Evolutionary conservation across 2,113 vertebrate species (phyloP).

Genomic region (Ochotona curzoniae): DNA sequence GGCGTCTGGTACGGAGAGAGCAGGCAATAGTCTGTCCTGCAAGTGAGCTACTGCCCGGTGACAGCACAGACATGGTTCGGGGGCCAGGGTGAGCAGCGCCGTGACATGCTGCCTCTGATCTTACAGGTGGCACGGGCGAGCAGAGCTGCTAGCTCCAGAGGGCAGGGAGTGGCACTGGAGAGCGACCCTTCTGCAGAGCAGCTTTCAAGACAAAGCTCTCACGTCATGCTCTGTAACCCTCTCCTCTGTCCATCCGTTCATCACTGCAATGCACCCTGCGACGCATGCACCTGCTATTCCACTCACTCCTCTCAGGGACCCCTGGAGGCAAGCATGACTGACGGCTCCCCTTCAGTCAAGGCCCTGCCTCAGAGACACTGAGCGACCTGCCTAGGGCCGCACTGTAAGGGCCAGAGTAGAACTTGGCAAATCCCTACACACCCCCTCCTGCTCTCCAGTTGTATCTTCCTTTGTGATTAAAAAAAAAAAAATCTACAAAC

Average conservation of each 20-base stretch:
- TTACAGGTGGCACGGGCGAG: neutral
- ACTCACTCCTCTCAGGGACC: neutral
- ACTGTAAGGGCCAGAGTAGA: neutral
- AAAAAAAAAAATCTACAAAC: too few species aligned
- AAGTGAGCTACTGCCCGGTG: neutral
- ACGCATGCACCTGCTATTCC: neutral
- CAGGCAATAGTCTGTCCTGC: neutral
- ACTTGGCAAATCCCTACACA: neutral
- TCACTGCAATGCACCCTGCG: too few species aligned
- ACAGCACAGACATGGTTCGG: neutral
- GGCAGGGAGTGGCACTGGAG: neutral
- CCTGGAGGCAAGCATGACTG: neutral
- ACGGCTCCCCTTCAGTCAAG: neutral
- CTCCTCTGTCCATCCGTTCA: neutral
- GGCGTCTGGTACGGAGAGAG: neutral
- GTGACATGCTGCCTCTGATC: neutral
- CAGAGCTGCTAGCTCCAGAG: neutral
- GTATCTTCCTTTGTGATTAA: neutral
- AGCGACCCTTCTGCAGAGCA: too few species aligned
- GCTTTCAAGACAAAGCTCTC: neutral
- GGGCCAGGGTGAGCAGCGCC: neutral
- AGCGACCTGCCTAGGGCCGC: neutral
- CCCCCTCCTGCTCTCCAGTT: neutral
- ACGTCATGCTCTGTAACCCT: neutral
- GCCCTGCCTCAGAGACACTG: neutral